Evolutionary conservation across 2,113 vertebrate genomes (phyloP), one percentile per base, ranked within the genome.

Genomic region (Misgurnus mizolepis): DNA sequence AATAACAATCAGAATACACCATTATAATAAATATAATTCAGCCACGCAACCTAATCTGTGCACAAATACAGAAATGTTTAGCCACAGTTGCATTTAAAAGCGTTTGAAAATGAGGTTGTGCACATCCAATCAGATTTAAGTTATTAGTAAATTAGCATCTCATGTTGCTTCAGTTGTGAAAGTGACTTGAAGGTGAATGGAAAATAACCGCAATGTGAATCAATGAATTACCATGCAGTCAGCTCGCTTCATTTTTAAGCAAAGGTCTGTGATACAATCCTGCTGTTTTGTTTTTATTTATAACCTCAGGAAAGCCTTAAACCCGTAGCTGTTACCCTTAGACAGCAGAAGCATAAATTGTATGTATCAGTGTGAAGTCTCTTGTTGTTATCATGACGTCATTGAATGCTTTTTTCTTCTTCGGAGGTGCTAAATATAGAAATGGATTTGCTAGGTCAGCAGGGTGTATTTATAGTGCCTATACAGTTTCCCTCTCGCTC

Each of bases 381-480:
- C 49, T 68, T 22, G 40, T 73, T 39, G 74, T 64, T 64, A 67
- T 47, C 7, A 39, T 82, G 66, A 77, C 45, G 45, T 67, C 22
- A 75, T 43, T 50, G 27, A 34, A 18, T 18, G 22, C 39, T 22
- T 72, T 41, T 64, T 61, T 58, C 27, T 78, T 15, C 58, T 72
- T 67, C 49, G 68, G 45, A 55, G 43, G 34, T 47, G 47, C 82
- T 85, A 90, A 87, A 88, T 84, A 83, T 88, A 88, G 87, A 72
- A 56, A 66, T 11, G 68, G 56, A 22, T 80, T 68, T 43, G 18
- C 50, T 17, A 89, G 88, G 84, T 91, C 89, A 91, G 89, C 88
- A 75, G 41, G 5, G 83, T 87, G 49, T 87, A 84, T 85, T 87
- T 88, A 80, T 83, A 82, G 77, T 70, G 27, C 64, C 15, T 70